A percentile compares a stretch with the other conserved stretches of the same genome.
Conservation (phyloP, 2,113 vertebrate species). For the Channa maculata region DNA sequence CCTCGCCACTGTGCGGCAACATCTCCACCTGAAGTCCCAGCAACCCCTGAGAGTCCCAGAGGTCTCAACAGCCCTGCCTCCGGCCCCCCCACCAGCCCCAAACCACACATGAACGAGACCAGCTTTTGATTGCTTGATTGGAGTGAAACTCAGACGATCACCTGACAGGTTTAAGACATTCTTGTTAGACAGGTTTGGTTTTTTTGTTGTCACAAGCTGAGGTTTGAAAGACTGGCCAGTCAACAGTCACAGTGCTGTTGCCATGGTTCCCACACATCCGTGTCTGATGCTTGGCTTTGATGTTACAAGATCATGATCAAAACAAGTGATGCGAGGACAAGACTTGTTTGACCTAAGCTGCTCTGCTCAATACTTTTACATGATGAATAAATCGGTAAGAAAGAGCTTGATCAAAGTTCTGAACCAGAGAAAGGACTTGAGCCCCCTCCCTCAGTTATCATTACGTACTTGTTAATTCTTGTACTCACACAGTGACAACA, state of each 20-base stretch:
- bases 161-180: background rate
- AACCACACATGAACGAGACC: constrained; percentile 88
- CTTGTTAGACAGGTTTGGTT: background rate
- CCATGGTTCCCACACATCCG: background rate
- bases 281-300: too few relatives aligned
- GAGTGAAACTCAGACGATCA: background rate
- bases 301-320: too few relatives aligned
- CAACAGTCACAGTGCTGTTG: background rate
- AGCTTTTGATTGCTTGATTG: constrained; percentile 84
- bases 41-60: constrained; percentile 35
- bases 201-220: background rate
- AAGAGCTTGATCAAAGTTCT: too few relatives aligned
- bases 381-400: background rate
- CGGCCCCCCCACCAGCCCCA: constrained; percentile 76
- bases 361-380: background rate
- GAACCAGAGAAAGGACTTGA: too few relatives aligned
- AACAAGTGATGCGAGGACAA: too few relatives aligned
- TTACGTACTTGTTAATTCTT: too few relatives aligned
- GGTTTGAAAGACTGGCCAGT: background rate
- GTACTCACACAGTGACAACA: too few relatives aligned
- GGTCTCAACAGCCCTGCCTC: constrained; percentile 51
- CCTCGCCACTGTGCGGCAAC: background rate
- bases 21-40: constrained; percentile 49
- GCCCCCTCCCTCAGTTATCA: too few relatives aligned
- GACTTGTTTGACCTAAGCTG: background rate